Evolutionary conservation across 2,113 vertebrate species (phyloP).

Genomic region (Tichodroma muraria): DNA sequence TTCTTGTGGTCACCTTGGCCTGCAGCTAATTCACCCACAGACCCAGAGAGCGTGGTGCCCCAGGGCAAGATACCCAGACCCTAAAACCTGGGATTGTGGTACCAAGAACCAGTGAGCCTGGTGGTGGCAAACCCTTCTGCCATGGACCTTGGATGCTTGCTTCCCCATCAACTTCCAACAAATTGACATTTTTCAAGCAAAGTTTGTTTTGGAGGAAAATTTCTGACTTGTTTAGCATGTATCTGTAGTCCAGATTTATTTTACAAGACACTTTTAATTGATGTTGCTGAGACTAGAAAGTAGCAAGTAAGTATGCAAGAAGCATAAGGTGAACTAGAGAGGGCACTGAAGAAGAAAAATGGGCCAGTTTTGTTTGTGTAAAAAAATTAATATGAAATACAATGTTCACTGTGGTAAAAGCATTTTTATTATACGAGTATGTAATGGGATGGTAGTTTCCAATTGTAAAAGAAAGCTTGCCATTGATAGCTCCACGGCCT

Average conservation of each 20-base stretch:
- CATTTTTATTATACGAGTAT: not conserved
- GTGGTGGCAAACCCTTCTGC: not conserved
- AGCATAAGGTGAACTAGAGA: not conserved
- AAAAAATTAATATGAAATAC: not conserved
- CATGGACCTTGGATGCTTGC: not conserved
- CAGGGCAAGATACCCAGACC: not conserved
- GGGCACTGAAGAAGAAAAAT: not conserved
- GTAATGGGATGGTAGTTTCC: not conserved
- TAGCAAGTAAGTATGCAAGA: not conserved
- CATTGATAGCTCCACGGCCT: not conserved
- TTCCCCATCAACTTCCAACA: not conserved
- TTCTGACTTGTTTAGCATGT: not conserved
- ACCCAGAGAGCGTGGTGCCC: rapidly evolving
- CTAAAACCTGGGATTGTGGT: not conserved
- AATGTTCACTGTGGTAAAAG: not conserved
- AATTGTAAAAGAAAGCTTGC: not conserved
- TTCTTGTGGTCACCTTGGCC: not conserved
- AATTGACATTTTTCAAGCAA: not conserved
- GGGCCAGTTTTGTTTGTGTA: not conserved
- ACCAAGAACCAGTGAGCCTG: rapidly evolving
- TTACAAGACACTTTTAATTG: not conserved
- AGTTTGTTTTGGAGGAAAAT: not conserved
- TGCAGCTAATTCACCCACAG: not conserved
- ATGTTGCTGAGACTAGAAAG: not conserved
- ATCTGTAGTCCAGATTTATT: not conserved